Evolutionary conservation across 2,113 vertebrate species (phyloP).

Genomic region (Gorsachius goisagi): DNA sequence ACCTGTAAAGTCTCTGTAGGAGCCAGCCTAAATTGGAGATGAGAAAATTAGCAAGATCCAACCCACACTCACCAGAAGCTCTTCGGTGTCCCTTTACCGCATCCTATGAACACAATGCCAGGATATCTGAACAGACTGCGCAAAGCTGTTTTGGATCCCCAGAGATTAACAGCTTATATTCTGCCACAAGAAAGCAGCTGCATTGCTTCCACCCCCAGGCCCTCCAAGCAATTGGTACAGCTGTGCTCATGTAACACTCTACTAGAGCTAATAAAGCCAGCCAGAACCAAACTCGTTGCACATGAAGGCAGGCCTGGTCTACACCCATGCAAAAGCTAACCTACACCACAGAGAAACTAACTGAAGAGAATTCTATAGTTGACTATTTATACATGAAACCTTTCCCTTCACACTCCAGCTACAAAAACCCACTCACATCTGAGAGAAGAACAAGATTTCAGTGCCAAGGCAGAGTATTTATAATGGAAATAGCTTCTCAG

Average conservation of each 20-base stretch:
- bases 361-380: neutral
- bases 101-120: neutral
- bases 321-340: neutral
- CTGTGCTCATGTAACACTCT: rapidly evolving
- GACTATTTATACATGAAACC: neutral
- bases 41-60: neutral
- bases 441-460: neutral
- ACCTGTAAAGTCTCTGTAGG: neutral
- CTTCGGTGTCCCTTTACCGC: neutral
- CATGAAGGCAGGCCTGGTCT: neutral
- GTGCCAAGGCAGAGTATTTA: conserved; percentile 9
- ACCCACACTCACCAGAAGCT: neutral
- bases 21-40: neutral
- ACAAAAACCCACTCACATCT: conserved; percentile 27
- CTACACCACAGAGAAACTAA: neutral
- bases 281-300: neutral
- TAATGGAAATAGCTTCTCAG: neutral
- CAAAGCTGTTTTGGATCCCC: neutral
- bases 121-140: neutral
- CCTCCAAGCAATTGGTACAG: rapidly evolving
- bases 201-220: neutral
- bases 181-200: neutral
- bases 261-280: neutral
- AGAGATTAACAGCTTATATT: neutral
- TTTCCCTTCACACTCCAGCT: conserved; percentile 13